Percentiles rank a stretch among this genome's conserved stretches.
Evolutionary conservation across 64 coral and sea anemone species (phyloP).

Genomic region (Acropora yongei): DNA sequence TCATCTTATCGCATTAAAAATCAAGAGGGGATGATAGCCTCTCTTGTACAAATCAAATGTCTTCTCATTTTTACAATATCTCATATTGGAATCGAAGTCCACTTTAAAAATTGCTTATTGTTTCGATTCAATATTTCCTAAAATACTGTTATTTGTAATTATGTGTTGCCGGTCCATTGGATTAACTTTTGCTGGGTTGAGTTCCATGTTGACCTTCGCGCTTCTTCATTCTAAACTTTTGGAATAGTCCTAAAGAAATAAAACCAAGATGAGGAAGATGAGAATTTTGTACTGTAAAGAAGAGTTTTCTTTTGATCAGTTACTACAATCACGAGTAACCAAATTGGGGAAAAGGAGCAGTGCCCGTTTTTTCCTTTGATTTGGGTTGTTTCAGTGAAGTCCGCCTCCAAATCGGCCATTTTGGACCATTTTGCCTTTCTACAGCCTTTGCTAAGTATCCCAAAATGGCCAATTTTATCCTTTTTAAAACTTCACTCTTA

Average conservation of each 20-base stretch:
- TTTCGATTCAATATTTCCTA: neutral
- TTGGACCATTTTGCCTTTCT: too few species aligned
- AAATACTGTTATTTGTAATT: neutral
- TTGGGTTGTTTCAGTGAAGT: too few species aligned
- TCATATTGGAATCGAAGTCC: neutral
- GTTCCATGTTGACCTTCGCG: neutral
- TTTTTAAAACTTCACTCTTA: too few species aligned
- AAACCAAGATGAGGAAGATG: neutral
- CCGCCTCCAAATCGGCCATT: too few species aligned
- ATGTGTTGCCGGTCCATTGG: too few species aligned
- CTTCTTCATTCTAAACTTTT: constrained; percentile 1
- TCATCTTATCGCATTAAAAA: neutral
- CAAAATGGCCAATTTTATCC: too few species aligned
- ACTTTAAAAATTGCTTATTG: neutral
- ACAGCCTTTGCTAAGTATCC: too few species aligned
- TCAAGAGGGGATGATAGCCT: neutral
- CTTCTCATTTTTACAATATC: neutral
- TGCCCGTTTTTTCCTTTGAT: too few species aligned
- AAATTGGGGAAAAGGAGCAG: too few species aligned
- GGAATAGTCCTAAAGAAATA: neutral
- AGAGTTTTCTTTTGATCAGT: too few species aligned
- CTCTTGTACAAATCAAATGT: neutral
- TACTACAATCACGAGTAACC: too few species aligned
- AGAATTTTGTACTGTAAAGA: neutral
- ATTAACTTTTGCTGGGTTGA: neutral